Base-by-base conservation (phyloP, 2,888 invertebrate genomes). In the Apotomis turbidana region DNA sequence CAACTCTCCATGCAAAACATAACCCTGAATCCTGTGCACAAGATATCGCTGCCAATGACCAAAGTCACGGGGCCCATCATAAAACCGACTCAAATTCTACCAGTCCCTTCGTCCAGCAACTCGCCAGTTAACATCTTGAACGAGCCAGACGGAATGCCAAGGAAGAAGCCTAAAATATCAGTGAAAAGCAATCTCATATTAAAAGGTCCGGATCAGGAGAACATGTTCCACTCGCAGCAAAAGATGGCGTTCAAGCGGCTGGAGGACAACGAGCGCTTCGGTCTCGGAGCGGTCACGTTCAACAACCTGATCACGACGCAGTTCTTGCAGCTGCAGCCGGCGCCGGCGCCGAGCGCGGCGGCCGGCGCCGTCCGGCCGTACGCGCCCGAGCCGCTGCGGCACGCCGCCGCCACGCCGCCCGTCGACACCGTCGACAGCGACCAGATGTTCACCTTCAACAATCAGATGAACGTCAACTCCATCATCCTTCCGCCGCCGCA, bases 161-260 rank as follows among this genome's bases (percentile, higher is more conserved):
- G 93, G 44, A 94, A 94, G 76, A 93, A 93, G 70, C 90, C 94
- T 0, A 94, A 94, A 78, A 94, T 94, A 85, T 94, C 93, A 0
- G 94, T 94, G 0, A 94, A 94, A 80, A 94, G 94, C 76, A 94
- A 94, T 77, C 79, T 94, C 54, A 92, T 94, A 75, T 78, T 94
- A 3, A 94, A 94, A 79, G 94, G 93, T 0, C 93, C 94, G 0
- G 93, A 94, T 78, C 91, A 92, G 74, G 89, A 88, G 41, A 91
- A 93, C 75, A 92, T 91, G 89, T 93, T 93, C 74, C 91, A 93
- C 81, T 91, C 92, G 1, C 93, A 93, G 75, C 93, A 93, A 74
- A 91, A 93, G 79, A 90, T 93, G 92, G 93, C 93, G 1, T 93
- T 93, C 61, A 87, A 89, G 73, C 83, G 88, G 71, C 77, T 93